Evolutionary conservation across 2,113 vertebrate species (phyloP), one percentile per base, ranked within the genome.

Genomic region (Gnathonemus echidnorhynchus): DNA sequence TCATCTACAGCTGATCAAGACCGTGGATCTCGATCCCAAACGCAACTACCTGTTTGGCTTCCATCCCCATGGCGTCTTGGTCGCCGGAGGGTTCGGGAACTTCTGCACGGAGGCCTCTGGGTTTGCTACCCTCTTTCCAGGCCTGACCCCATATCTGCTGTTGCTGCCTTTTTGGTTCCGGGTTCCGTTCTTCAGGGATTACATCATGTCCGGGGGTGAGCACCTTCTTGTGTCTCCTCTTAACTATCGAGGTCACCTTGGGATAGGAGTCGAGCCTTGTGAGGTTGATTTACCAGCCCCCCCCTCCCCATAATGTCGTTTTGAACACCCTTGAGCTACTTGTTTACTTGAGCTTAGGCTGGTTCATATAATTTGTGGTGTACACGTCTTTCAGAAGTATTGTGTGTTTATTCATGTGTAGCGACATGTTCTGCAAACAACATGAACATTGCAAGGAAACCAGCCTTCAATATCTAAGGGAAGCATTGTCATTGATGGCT

Each of bases 81-180:
- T 95, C 0, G 94, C 96, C 0, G 95, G 96, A 0, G 97, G 90
- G 0, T 97, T 97, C 21, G 91, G 95, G 31, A 97, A 96, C 92
- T 97, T 97, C 94, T 97, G 97, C 92, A 96, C 96, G 0, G 96
- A 97, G 90, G 94, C 95, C 0, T 95, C 96, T 0, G 95, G 95
- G 0, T 97, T 97, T 90, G 94, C 95, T 0, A 1, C 3, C 0
- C 92, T 96, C 88, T 97, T 97, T 58, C 96, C 96, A 0, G 95
- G 96, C 2, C 95, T 97, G 3, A 89, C 2, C 1, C 91, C 95
- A 0, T 94, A 96, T 53, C 93, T 97, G 77, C 95, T 97, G 88
- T 96, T 96, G 95, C 93, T 96, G 15, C 95, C 96, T 0, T 96
- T 95, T 92, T 96, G 96, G 95, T 97, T 97, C 94, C 91, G 93